Evolutionary conservation across 1,140 invertebrate genomes (phyloP).

Genomic region (Proales similis): DNA sequence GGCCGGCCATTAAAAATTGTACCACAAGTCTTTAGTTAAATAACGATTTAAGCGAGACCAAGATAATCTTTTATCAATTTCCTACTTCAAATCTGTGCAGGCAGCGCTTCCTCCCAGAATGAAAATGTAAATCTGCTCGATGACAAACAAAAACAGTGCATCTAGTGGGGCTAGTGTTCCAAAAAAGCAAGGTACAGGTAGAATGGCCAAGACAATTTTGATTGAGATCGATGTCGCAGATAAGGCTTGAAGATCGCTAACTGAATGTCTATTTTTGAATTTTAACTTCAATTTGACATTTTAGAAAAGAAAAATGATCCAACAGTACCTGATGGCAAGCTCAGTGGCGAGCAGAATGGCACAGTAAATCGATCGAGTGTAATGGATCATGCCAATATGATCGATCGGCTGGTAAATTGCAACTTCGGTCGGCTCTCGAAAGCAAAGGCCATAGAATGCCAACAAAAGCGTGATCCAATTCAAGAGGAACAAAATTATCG

Average conservation of each 20-base stretch:
- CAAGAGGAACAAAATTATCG: constrained; percentile 46
- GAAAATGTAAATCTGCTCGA: constrained; percentile 52
- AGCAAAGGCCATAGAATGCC: constrained; percentile 50
- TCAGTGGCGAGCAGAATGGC: not conserved
- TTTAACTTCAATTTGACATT: constrained; percentile 42
- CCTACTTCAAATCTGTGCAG: constrained; percentile 46
- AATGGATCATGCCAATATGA: constrained; percentile 46
- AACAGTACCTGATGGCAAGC: constrained; percentile 28
- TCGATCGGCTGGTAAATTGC: constrained; percentile 50
- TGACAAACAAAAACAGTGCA: constrained; percentile 51
- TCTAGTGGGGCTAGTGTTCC: constrained; percentile 54
- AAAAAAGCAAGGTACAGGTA: constrained; percentile 53
- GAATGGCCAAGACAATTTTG: constrained; percentile 49
- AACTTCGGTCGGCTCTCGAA: constrained; percentile 49
- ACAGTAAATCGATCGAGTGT: constrained; percentile 50
- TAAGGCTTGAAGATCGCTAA: constrained; percentile 26
- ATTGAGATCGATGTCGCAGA: constrained; percentile 36
- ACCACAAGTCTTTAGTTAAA: constrained; percentile 43
- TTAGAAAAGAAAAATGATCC: constrained; percentile 36
- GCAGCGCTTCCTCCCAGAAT: constrained; percentile 51
- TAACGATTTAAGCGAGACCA: not conserved
- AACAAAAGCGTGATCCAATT: constrained; percentile 50
- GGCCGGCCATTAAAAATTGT: constrained; percentile 41
- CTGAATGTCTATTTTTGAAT: constrained; percentile 45
- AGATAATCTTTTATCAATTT: constrained; percentile 18